Base-by-base conservation (phyloP, 2,888 invertebrate genomes). In the Metellina segmentata region DNA sequence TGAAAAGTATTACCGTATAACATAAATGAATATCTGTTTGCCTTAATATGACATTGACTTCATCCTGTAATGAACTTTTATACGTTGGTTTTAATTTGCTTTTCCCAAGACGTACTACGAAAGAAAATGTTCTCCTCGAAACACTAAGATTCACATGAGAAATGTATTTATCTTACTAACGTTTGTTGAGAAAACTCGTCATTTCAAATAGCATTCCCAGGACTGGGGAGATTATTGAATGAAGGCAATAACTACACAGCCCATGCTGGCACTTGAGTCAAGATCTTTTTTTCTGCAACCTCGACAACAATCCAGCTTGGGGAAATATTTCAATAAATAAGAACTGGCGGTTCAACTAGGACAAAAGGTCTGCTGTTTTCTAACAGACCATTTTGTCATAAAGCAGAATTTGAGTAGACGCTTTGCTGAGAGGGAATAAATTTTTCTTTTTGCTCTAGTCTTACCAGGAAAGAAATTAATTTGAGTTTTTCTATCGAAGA, bases 401-500 rank as follows among this genome's bases (percentile, higher is more conserved):
- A 83, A 83, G 49, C n/a, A 52, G 74, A 34, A 20, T 83, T 74
- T 83, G 74, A 74, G 51, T 20, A 20, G 72, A 20, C 9, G 49
- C 71, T 51, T 72, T 83, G 71, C 72, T 72, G 82, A 83, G 49
- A 11, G 49, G 51, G 11, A 69, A 20, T 13, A 51, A 51, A 83
- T 52, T 71, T 19, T 83, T 71, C 70, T 69, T 48, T n/a, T n/a
- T 13, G 19, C 34, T 69, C 48, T 61, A n/a, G 13, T 48, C 34
- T 34, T 48, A 20, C 71, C 51, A 51, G 72, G 51, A 79, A 51
- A 52, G 82, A 83, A 83, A 83, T 72, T 71, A 83, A 83, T 83
- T 72, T 83, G 16, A 52, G 70, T 16, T 49, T 83, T 81, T 81
- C 81, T 77, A n/a, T 61, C 19, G 51, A 9, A 20, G 69, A 13